Base-by-base conservation (phyloP, 2,888 invertebrate genomes). In the Scotopteryx bipunctaria region DNA sequence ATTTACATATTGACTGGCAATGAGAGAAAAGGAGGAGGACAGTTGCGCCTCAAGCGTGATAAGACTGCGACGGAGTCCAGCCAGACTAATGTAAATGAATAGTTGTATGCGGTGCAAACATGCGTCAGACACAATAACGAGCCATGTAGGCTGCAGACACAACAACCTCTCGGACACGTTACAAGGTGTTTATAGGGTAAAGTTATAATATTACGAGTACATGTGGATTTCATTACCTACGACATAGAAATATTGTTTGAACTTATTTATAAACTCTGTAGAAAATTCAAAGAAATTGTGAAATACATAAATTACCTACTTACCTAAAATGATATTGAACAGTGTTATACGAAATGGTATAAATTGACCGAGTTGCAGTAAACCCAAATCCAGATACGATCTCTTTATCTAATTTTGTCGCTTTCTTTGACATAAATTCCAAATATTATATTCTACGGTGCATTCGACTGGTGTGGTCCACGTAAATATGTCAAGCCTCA, bases 1-100 rank as follows among this genome's bases (percentile, higher is more conserved):
- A 69, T 83, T 80, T 74, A 67, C 83, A 84, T 83, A 77, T 76
- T 76, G 80, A 82, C 77, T 83, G 71, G 72, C 75, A 83, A 83
- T 73, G 69, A 81, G 81, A 78, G 79, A 82, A 83, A 83, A 78
- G 71, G 61, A 65, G 57, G 66, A 75, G 71, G 77, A 81, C 73
- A 74, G 71, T 75, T 64, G 70, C 57, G 49, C 71, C 62, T 65
- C 65, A 67, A 66, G 58, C 71, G 73, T 77, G 72, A 75, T 72
- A 69, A 59, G 73, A 71, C 68, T 74, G 69, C 66, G 57, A 60
- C 45, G 45, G 65, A 48, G 61, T 67, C 69, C 67, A 67, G 69
- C 69, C 67, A 67, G 69, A 70, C 78, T 73, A 71, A 84, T 84
- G 79, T 67, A 77, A 84, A 85, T 83, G 76, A 79, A 70, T 63